phyloP scores from a whole-genome alignment of 2,113 vertebrate species.

The Peromyscus polionotus region DNA sequence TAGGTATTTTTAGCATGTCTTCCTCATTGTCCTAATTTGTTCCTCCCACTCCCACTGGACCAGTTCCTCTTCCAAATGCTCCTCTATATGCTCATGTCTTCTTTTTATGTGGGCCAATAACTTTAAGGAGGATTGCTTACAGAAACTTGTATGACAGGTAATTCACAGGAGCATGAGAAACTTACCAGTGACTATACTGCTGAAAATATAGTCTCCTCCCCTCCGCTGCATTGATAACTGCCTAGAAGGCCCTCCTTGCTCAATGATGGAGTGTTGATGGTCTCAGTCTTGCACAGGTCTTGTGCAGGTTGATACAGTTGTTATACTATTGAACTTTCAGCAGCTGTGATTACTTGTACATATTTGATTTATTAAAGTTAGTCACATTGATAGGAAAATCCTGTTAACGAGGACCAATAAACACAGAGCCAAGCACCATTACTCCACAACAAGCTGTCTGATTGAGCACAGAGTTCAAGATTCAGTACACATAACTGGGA shows the following conservation, averaged over 20 bases:
- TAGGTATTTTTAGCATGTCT: neutral
- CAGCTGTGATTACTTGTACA: too few species aligned
- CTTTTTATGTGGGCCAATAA: neutral
- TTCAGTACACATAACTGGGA: slow-evolving; percentile 10
- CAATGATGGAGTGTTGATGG: neutral
- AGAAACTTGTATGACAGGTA: too few species aligned
- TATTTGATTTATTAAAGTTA: neutral
- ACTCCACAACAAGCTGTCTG: slow-evolving; percentile 29
- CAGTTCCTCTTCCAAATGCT: neutral
- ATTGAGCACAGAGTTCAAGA: neutral
- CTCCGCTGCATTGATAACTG: neutral
- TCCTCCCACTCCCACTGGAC: neutral
- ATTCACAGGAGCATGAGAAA: neutral
- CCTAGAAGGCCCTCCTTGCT: neutral
- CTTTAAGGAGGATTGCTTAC: neutral
- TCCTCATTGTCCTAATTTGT: neutral
- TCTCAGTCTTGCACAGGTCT: neutral
- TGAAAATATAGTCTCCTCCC: neutral
- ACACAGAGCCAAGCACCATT: neutral
- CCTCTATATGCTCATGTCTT: too few species aligned
- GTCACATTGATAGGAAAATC: slow-evolving; percentile 55
- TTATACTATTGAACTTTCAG: neutral
- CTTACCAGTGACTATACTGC: neutral
- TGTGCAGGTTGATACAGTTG: neutral
- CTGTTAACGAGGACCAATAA: slow-evolving; percentile 49